phyloP scores from a whole-genome alignment of 2,113 vertebrate species.

The Gopherus flavomarginatus region DNA sequence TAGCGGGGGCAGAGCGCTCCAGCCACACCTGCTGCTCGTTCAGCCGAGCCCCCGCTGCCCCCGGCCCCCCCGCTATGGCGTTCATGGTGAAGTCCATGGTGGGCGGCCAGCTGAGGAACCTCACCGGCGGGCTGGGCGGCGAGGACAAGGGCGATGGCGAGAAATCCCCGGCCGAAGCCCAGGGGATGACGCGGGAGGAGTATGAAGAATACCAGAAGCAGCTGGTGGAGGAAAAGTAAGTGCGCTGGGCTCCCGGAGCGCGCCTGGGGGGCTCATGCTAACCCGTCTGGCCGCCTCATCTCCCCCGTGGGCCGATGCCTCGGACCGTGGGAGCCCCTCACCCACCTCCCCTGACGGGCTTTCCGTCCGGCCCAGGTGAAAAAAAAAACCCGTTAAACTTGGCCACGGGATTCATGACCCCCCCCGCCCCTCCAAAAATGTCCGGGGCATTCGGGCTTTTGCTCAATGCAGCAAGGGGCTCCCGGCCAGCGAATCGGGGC shows the following conservation, averaged over 20 bases:
- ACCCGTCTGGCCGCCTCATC: not conserved
- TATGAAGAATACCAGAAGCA: conserved; percentile 97
- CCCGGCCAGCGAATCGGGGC: not conserved
- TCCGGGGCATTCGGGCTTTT: no score
- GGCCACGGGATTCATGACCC: no score
- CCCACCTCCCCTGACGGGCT: not conserved
- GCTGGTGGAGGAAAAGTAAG: conserved; percentile 98
- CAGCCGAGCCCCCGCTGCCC: not conserved
- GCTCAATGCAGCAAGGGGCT: not conserved
- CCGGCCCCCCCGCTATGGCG: conserved; percentile 80
- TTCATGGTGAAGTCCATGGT: conserved; percentile 99
- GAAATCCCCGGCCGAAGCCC: conserved; percentile 88
- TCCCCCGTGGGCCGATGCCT: not conserved
- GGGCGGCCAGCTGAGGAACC: conserved; percentile 96
- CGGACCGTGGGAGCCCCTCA: not conserved
- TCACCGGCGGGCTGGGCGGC: conserved; percentile 91
- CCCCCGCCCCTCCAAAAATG: no score
- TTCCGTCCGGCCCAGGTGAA: no score
- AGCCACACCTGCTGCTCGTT: not conserved
- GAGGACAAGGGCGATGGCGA: conserved; percentile 92
- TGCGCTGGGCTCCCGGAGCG: not conserved
- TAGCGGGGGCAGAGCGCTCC: not conserved
- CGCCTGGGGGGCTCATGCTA: not conserved
- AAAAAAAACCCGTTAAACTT: no score
- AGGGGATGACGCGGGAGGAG: conserved; percentile 97